Evolutionary conservation across 2,113 vertebrate species (phyloP).

Genomic region (Opisthocomus hoazin): DNA sequence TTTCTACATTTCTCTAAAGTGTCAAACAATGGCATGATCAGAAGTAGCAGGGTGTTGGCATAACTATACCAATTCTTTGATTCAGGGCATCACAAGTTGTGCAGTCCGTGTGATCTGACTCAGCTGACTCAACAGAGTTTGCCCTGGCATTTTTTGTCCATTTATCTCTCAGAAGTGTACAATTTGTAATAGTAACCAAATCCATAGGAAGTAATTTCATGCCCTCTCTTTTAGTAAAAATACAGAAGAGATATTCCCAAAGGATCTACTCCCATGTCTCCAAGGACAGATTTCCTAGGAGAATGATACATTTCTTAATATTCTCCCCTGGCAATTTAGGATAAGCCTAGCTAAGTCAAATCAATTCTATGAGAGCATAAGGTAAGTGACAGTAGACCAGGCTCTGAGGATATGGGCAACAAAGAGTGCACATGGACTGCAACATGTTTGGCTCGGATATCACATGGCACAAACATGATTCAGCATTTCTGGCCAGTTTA

Average conservation of each 20-base stretch:
- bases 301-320: background rate
- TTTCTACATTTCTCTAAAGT: background rate
- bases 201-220: background rate
- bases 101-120: background rate
- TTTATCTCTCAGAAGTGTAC: background rate
- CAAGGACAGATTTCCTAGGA: background rate
- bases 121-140: background rate
- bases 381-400: background rate
- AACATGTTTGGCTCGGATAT: fast-evolving
- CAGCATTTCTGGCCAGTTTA: background rate
- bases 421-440: background rate
- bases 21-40: background rate
- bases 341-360: background rate
- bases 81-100: background rate
- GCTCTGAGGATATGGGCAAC: background rate
- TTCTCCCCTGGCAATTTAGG: background rate
- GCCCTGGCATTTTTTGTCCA: background rate
- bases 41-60: background rate
- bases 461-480: background rate
- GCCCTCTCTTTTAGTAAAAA: background rate
- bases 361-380: background rate
- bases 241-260: background rate
- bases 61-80: background rate
- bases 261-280: background rate
- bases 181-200: background rate